phyloP scores from a whole-genome alignment of 2,888 invertebrate species.

The Cancer borealis region DNA sequence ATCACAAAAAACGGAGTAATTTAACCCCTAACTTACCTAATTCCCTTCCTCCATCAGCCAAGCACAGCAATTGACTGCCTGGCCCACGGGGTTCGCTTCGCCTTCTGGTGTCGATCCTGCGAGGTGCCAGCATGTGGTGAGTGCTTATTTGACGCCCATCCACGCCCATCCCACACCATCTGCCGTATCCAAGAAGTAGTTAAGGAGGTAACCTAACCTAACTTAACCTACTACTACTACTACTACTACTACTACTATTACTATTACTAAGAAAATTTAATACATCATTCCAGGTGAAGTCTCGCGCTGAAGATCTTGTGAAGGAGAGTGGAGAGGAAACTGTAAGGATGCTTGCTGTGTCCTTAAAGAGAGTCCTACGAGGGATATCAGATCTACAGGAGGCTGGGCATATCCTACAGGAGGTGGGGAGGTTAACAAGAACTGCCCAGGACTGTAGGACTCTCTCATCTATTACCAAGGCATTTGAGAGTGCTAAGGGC shows the following conservation, averaged over 20 bases:
- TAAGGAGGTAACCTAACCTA: no score
- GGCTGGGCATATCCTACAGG: slow-evolving; percentile 62
- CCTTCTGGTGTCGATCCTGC: slow-evolving; percentile 71
- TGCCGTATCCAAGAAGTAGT: slow-evolving; percentile 56
- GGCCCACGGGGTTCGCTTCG: slow-evolving; percentile 47
- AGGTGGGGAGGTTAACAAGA: slow-evolving; percentile 36
- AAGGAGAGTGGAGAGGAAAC: slow-evolving; percentile 47
- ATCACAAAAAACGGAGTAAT: neutral
- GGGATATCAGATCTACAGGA: slow-evolving; percentile 67
- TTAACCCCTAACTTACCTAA: neutral
- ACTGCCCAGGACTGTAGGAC: neutral
- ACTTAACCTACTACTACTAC: no score
- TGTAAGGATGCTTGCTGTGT: neutral
- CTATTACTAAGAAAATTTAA: neutral
- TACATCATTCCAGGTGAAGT: slow-evolving; percentile 52
- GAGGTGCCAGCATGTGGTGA: slow-evolving; percentile 68
- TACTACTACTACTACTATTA: neutral
- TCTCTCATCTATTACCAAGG: neutral
- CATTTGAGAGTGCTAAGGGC: neutral
- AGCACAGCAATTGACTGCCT: neutral
- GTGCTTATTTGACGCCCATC: slow-evolving; percentile 66
- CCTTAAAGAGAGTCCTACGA: slow-evolving; percentile 41
- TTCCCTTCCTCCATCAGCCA: neutral
- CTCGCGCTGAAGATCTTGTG: slow-evolving; percentile 29
- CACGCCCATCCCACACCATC: slow-evolving; percentile 26